Evolutionary conservation across 2,797 vertebrate species (phyloP).

Genomic region (Neomorphus geoffroyi): DNA sequence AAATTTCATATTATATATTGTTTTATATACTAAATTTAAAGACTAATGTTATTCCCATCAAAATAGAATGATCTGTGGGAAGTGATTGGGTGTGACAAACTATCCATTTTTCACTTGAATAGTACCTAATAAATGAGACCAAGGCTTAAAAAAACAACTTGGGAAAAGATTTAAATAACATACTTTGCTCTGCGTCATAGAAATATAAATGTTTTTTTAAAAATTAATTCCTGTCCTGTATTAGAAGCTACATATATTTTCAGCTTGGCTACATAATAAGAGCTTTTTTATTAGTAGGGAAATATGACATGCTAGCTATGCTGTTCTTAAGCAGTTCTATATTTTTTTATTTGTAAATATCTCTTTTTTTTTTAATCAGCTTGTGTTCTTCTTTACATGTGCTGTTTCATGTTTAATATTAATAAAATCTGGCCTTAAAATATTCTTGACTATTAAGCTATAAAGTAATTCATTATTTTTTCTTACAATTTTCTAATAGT

Average conservation of each 20-base stretch:
- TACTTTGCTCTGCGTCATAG: background rate
- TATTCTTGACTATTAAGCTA: background rate
- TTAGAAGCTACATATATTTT: background rate
- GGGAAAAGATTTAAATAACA: background rate
- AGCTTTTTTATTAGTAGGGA: background rate
- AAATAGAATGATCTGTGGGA: background rate
- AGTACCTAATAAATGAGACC: background rate
- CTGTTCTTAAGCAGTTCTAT: background rate
- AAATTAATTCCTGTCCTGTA: background rate
- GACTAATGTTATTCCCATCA: background rate
- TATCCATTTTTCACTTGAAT: conserved; percentile 6
- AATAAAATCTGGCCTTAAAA: background rate
- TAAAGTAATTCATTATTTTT: background rate
- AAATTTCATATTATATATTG: background rate
- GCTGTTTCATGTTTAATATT: background rate
- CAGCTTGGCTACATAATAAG: background rate
- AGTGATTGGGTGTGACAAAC: background rate
- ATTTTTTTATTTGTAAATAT: background rate
- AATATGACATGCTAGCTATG: background rate
- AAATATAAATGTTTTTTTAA: background rate
- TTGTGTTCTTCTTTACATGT: background rate
- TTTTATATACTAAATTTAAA: conserved; percentile 17
- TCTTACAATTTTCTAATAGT: background rate
- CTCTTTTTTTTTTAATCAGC: background rate
- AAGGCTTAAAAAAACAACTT: background rate